phyloP scores from a whole-genome alignment of 1,140 invertebrate genomes.

The Megathymus violae region DNA sequence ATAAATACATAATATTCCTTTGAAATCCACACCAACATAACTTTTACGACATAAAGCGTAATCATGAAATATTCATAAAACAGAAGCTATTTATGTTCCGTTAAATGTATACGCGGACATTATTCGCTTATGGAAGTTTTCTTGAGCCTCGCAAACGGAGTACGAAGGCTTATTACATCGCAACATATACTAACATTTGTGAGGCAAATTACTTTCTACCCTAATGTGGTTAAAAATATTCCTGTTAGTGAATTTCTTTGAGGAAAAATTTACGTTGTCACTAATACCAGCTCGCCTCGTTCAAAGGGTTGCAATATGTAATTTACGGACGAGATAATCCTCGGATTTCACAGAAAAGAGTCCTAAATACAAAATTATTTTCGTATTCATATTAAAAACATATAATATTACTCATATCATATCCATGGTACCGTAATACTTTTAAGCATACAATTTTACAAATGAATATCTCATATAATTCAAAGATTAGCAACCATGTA shows the following conservation, averaged over 20 bases:
- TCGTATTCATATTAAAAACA: too few relatives aligned
- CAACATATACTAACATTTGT: conserved; percentile 52
- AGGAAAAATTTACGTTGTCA: conserved; percentile 38
- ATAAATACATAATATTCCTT: conserved; percentile 32
- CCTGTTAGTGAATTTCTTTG: conserved; percentile 41
- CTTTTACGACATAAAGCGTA: conserved; percentile 37
- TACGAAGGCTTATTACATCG: conserved; percentile 38
- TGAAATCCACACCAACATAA: conserved; percentile 33
- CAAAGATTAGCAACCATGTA: too few relatives aligned
- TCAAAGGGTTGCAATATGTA: too few relatives aligned
- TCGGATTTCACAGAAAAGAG: too few relatives aligned
- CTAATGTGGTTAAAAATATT: conserved; percentile 52
- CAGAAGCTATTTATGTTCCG: conserved; percentile 47
- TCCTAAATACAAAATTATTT: too few relatives aligned
- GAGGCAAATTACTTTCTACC: conserved; percentile 56
- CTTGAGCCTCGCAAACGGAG: conserved; percentile 33
- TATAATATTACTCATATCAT: too few relatives aligned
- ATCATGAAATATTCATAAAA: conserved; percentile 62
- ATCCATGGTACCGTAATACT: too few relatives aligned
- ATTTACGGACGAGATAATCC: too few relatives aligned
- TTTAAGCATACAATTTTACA: too few relatives aligned
- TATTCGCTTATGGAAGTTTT: conserved; percentile 40
- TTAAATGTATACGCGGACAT: conserved; percentile 45
- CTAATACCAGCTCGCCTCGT: conserved; percentile 37
- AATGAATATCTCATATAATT: too few relatives aligned